These are phyloP conservation scores for Sprattus sprattus DNA, from an alignment of 2,113 vertebrate genomes.

Conservation along the genomic window DNA sequence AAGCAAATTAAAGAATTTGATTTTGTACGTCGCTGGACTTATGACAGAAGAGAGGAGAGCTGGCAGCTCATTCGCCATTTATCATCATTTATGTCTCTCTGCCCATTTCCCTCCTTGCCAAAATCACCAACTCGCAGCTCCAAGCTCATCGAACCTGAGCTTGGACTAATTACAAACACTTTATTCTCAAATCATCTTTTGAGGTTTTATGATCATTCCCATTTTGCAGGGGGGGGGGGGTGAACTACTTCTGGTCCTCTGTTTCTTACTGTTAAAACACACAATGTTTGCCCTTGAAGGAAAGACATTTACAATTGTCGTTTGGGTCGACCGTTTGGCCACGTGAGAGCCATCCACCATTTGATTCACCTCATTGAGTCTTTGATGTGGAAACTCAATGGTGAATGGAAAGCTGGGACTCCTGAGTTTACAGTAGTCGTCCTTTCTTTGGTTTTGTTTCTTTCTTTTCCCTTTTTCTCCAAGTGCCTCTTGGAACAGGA, in stretches of 20 bases:
- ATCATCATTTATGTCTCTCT: not conserved
- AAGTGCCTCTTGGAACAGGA: not conserved
- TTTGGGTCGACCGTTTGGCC: not conserved
- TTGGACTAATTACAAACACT: not conserved
- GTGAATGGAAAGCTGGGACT: not conserved
- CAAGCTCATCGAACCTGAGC: not conserved
- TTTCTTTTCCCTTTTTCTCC: not conserved
- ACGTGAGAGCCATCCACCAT: not conserved
- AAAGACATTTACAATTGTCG: not conserved
- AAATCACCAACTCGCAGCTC: not conserved
- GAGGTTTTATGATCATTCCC: not conserved
- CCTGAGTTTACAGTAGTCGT: not conserved
- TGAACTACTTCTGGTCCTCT: not conserved
- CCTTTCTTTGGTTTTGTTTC: not conserved
- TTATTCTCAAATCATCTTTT: not conserved
- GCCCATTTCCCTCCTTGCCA: not conserved
- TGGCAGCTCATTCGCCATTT: constrained; percentile 1
- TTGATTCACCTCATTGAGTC: not conserved
- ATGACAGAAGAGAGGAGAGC: not conserved
- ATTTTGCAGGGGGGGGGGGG: not conserved
- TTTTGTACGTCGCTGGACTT: not conserved
- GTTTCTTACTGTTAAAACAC: not conserved
- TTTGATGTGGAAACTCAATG: not conserved
- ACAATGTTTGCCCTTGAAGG: not conserved
- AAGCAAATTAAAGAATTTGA: not conserved